Conservation (phyloP, 1,140 invertebrate species). For the Leptestheria dahalacensis region DNA sequence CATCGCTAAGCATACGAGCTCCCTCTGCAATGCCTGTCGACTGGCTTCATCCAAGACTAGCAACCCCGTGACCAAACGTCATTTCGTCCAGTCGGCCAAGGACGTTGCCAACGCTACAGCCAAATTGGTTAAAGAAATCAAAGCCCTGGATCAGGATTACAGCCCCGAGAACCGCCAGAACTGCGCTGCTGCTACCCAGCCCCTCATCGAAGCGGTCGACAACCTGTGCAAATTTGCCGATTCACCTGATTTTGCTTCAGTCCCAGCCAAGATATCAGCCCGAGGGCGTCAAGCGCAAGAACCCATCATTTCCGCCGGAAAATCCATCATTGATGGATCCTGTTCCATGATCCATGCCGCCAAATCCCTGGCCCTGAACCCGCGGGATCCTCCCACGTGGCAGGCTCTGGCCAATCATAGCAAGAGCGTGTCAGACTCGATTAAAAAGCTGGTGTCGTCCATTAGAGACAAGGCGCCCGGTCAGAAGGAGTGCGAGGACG, state of each 20-base stretch:
- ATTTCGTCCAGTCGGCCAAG: conserved; percentile 94
- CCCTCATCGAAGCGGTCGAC: conserved; percentile 79
- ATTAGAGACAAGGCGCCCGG: conserved; percentile 91
- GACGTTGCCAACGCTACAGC: conserved; percentile 95
- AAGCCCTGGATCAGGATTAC: conserved; percentile 73
- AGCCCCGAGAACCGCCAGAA: conserved; percentile 52
- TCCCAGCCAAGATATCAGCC: conserved; percentile 76
- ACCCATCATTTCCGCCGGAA: conserved; percentile 67
- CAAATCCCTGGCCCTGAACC: conserved; percentile 72
- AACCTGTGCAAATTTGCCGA: conserved; percentile 83
- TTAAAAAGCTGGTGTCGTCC: conserved; percentile 79
- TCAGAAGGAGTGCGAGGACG: conserved; percentile 78
- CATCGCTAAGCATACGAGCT: conserved; percentile 91
- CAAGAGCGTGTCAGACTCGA: conserved; percentile 88
- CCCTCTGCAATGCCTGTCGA: conserved; percentile 86
- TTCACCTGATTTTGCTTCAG: conserved; percentile 79
- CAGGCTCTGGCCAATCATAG: conserved; percentile 82
- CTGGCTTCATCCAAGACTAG: conserved; percentile 77
- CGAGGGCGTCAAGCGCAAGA: conserved; percentile 63
- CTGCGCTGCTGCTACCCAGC: conserved; percentile 65
- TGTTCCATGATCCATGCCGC: conserved; percentile 81
- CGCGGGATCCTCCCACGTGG: conserved; percentile 85
- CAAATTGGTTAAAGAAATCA: conserved; percentile 85
- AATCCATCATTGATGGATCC: conserved; percentile 60
- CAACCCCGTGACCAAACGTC: conserved; percentile 84